Evolutionary conservation across 2,113 vertebrate genomes (phyloP).

Genomic region (Neolamprologus devosi): DNA sequence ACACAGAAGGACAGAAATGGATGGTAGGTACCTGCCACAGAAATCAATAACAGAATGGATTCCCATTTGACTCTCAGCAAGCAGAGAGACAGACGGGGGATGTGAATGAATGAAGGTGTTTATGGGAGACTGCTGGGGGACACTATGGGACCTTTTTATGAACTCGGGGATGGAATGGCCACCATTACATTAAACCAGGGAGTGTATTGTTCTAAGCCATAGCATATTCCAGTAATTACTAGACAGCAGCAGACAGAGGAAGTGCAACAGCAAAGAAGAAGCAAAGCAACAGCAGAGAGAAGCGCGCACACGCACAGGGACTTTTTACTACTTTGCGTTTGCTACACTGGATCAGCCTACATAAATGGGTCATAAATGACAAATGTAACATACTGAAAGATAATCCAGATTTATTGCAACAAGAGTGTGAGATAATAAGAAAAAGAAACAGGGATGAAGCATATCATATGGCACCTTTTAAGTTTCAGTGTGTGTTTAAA

Average conservation of each 20-base stretch:
- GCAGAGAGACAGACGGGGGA: neutral
- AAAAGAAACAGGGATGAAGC: neutral
- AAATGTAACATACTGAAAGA: neutral
- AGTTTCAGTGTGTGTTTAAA: neutral
- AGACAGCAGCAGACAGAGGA: conserved; percentile 17
- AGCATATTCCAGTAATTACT: conserved; percentile 23
- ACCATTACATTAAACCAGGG: neutral
- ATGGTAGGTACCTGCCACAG: neutral
- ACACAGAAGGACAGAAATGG: neutral
- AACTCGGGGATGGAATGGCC: neutral
- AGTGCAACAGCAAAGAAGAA: neutral
- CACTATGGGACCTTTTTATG: neutral
- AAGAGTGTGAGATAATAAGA: neutral
- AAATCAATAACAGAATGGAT: conserved; percentile 35
- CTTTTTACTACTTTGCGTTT: neutral
- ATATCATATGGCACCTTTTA: neutral
- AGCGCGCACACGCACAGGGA: neutral
- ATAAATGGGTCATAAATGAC: neutral
- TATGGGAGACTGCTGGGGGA: neutral
- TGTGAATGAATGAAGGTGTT: neutral
- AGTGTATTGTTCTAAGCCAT: conserved; percentile 11
- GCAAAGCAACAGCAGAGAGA: neutral
- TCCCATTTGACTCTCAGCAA: conserved; percentile 1
- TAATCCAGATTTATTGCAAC: neutral
- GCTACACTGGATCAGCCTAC: neutral